Conservation (phyloP, 1,140 invertebrate genomes). For the Pomphorhynchus laevis region DNA sequence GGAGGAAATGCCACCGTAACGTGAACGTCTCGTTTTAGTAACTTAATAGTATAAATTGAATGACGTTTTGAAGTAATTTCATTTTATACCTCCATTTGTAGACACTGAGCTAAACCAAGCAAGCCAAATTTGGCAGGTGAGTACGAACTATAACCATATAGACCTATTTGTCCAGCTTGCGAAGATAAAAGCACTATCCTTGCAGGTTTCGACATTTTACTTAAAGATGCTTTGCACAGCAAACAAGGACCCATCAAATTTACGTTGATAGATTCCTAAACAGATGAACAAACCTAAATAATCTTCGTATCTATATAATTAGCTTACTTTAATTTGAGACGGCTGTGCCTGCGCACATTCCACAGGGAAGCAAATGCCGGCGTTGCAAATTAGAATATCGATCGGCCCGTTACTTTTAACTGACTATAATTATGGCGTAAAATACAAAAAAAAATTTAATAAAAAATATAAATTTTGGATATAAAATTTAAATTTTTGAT, state of each 20-base stretch:
- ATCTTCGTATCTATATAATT: background rate
- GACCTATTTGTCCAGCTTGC: slow-evolving; percentile 48
- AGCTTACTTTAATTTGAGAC: background rate
- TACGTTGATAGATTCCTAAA: slow-evolving; percentile 5
- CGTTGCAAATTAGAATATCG: slow-evolving; percentile 9
- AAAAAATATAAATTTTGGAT: too few species aligned
- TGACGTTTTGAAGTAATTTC: background rate
- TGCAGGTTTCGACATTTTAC: slow-evolving; percentile 11
- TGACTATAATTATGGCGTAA: too few species aligned
- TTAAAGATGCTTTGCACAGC: slow-evolving; percentile 6
- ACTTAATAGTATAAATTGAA: background rate
- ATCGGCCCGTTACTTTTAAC: slow-evolving; percentile 5
- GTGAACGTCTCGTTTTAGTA: slow-evolving; percentile 40
- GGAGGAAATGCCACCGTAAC: slow-evolving; percentile 58
- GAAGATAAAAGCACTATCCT: slow-evolving; percentile 35
- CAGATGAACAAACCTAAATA: background rate
- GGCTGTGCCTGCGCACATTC: slow-evolving; percentile 2
- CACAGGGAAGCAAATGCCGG: slow-evolving; percentile 5
- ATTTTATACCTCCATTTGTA: slow-evolving; percentile 43
- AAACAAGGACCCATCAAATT: slow-evolving; percentile 9
- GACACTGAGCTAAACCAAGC: slow-evolving; percentile 52
- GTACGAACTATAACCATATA: slow-evolving; percentile 63
- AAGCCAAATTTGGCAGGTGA: slow-evolving; percentile 66
- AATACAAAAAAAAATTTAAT: too few species aligned
- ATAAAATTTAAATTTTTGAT: too few species aligned